These are phyloP conservation scores for Enhydra lutris DNA, from an alignment of 2,113 vertebrate species.

Conservation along the genomic window DNA sequence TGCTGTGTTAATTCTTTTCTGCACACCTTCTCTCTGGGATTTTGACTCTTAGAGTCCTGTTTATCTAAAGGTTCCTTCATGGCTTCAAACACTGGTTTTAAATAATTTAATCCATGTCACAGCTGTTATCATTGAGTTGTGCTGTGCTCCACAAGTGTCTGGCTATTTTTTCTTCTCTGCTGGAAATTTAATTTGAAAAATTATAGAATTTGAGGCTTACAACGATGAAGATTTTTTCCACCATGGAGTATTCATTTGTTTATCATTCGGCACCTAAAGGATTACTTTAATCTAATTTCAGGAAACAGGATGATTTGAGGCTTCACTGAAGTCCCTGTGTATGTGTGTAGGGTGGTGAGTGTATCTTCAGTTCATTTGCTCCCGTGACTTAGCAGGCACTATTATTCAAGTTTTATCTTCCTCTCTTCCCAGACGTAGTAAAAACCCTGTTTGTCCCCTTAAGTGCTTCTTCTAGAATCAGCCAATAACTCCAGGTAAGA, in stretches of 20 bases:
- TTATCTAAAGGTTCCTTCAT: background rate
- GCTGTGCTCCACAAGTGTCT: background rate
- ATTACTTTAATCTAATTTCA: background rate
- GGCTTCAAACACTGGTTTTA: background rate
- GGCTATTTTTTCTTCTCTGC: background rate
- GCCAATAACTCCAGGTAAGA: background rate
- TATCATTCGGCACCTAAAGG: background rate
- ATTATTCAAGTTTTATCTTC: background rate
- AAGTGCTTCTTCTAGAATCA: background rate
- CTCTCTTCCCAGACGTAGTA: background rate
- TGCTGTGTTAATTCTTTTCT: background rate
- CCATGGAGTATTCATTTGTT: background rate
- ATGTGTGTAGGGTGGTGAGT: background rate
- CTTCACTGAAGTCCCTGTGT: background rate
- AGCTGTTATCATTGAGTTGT: background rate
- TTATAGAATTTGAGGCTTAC: background rate
- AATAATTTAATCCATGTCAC: background rate
- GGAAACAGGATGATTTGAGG: background rate
- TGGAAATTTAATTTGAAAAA: conserved; percentile 12
- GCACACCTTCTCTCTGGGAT: background rate
- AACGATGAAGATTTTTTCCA: background rate
- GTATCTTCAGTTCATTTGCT: background rate
- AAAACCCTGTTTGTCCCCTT: background rate
- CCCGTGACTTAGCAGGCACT: background rate
- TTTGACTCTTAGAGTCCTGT: background rate